These are phyloP conservation scores for Eonycteris spelaea DNA, from an alignment of 2,113 vertebrate species.

Conservation along the genomic window DNA sequence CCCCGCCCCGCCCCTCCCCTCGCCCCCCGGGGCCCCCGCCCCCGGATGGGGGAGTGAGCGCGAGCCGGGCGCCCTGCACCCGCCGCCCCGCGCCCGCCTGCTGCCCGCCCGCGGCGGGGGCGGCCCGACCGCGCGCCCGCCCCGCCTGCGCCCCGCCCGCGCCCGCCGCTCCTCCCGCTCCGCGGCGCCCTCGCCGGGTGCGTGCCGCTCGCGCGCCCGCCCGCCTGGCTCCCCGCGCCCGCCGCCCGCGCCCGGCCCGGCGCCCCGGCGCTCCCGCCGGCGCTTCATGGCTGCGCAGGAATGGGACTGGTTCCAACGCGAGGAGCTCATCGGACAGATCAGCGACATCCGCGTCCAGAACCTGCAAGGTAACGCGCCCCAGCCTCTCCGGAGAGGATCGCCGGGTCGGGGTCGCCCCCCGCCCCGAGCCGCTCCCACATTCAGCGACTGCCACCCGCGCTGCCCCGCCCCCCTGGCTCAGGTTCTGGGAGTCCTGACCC, in stretches of 20 bases:
- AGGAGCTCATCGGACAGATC: slow-evolving; percentile 95
- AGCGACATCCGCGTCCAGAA: slow-evolving; percentile 97
- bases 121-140: slow-evolving; percentile 7
- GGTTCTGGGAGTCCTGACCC: neutral
- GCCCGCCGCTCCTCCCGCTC: neutral
- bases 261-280: slow-evolving; percentile 14
- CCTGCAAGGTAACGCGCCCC: slow-evolving; percentile 89
- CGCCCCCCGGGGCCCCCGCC: slow-evolving; percentile 53
- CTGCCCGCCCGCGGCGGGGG: slow-evolving; percentile 51
- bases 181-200: slow-evolving; percentile 57
- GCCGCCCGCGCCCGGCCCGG: slow-evolving; percentile 32
- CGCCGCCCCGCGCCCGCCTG: slow-evolving; percentile 25
- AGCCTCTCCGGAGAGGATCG: neutral
- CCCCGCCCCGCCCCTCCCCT: neutral
- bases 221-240: slow-evolving; percentile 2
- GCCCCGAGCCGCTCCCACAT: neutral
- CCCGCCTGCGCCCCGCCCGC: slow-evolving; percentile 21
- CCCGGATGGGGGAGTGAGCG: slow-evolving; percentile 53
- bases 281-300: slow-evolving; percentile 90
- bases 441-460: neutral
- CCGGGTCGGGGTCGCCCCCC: neutral
- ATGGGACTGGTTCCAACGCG: slow-evolving; percentile 94
- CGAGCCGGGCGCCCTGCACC: slow-evolving; percentile 48
- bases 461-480: neutral
- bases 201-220: slow-evolving; percentile 50